Base-by-base conservation (phyloP, 2,113 vertebrate species). In the Urocolius indicus region DNA sequence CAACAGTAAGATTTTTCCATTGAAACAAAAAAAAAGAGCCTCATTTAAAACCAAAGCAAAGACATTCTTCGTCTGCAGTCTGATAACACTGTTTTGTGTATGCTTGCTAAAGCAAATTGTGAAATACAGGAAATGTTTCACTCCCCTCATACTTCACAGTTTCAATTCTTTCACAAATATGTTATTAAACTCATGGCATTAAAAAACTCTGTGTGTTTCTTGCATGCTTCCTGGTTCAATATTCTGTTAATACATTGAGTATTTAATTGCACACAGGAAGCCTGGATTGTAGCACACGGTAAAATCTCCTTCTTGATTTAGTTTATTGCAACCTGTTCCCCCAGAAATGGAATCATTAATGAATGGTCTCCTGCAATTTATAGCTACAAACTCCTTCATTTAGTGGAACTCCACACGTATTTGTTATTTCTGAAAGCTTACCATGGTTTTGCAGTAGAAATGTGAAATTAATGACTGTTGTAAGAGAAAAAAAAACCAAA, bases 321-420 rank as follows among this genome's bases (percentile, higher is more conserved):
- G 36, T 85, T 91, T 91, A 85, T 73, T 88, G 46, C 78, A 94
- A 54, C 51, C 41, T 73, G 66, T 49, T 95, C 66, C 94, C 81
- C 45, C 62, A 79, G 77, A 91, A 95, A 61, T 79, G 49, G 69
- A 74, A 65, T 66, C 29, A 23, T 69, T 89, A 92, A 41, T 45
- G n/a, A 82, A 76, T 54, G 30, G 24, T 91, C n/a, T 71, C 67
- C 29, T 87, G 57, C 77, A 87, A 65, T 87, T 77, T 87, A 62
- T 61, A 79, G 54, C 27, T 49, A 71, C 52, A 91, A 78, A 82
- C 68, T 66, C 45, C 41, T 93, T 93, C 57, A 51, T 94, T 79
- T 79, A 85, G 48, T 94, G 84, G 52, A 93, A 93, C 62, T 91
- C 62, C 62, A 84, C 34, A 38, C 30, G 86, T 87, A 74, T 75